These are phyloP conservation scores for Heterotis niloticus DNA, from an alignment of 2,113 vertebrate genomes.

Conservation along the genomic window DNA sequence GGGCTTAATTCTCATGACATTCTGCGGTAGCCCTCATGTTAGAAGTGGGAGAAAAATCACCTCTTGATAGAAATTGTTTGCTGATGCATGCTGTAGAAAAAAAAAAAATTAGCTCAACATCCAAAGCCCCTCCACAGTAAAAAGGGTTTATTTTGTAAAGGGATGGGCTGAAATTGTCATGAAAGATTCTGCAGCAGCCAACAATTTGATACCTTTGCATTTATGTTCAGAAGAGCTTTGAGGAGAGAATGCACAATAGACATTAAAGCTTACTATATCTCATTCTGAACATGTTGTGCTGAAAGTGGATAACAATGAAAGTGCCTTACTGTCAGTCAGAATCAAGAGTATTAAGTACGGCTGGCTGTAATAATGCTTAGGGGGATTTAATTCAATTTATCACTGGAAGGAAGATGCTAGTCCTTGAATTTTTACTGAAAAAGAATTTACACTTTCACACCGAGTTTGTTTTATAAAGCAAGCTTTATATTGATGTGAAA, in stretches of 20 bases:
- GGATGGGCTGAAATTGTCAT: neutral
- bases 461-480: too few relatives aligned
- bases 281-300: neutral
- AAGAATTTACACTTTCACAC: too few relatives aligned
- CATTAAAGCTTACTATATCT: conserved; percentile 39
- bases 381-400: conserved; percentile 33
- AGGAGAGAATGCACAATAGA: conserved; percentile 39
- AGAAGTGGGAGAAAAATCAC: neutral
- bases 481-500: too few relatives aligned
- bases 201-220: conserved; percentile 21
- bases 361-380: conserved; percentile 17
- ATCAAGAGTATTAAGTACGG: neutral
- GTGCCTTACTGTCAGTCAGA: conserved; percentile 37
- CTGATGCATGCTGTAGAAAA: neutral
- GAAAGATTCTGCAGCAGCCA: neutral
- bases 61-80: neutral
- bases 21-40: neutral
- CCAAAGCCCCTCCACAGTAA: neutral
- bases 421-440: too few relatives aligned
- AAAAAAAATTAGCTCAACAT: neutral
- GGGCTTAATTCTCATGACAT: neutral
- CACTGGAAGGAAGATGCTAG: conserved; percentile 26
- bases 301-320: conserved; percentile 34
- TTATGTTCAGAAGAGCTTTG: conserved; percentile 26
- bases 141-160: neutral